These are phyloP conservation scores for Blera fallax DNA, from an alignment of 2,888 invertebrate genomes.

Conservation along the genomic window DNA sequence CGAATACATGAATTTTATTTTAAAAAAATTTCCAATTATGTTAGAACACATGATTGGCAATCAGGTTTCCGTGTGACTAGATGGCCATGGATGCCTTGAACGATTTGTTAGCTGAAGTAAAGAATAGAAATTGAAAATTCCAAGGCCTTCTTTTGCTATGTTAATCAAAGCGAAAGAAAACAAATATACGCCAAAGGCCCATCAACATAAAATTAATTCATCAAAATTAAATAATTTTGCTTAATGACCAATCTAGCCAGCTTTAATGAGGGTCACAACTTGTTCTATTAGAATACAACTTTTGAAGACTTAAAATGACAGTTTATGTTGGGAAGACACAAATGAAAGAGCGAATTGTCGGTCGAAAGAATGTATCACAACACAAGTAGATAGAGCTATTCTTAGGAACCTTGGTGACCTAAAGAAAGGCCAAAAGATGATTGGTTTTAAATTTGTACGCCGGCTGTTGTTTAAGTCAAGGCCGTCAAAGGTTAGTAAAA, in stretches of 20 bases:
- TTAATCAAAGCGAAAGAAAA: neutral
- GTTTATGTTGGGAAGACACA: neutral
- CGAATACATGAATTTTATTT: neutral
- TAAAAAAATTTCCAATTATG: neutral
- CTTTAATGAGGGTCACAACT: neutral
- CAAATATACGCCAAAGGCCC: neutral
- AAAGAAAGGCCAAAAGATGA: too few relatives aligned
- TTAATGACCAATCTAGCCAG: neutral
- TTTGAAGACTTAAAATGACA: neutral
- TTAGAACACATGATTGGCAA: neutral
- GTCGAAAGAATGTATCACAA: neutral
- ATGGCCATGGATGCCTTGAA: neutral
- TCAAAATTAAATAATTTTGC: neutral
- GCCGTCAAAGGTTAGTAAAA: too few relatives aligned
- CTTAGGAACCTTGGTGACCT: too few relatives aligned
- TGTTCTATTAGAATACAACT: neutral
- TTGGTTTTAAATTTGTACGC: too few relatives aligned
- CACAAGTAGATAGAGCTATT: too few relatives aligned
- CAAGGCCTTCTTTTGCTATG: neutral
- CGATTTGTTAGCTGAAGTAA: neutral
- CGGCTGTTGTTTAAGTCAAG: too few relatives aligned
- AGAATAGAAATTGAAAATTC: conserved; percentile 6
- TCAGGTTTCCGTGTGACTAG: neutral
- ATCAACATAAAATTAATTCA: neutral
- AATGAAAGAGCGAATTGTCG: neutral